These are phyloP conservation scores for Ametastegia equiseti DNA, from an alignment of 2,888 invertebrate genomes.

Conservation along the genomic window DNA sequence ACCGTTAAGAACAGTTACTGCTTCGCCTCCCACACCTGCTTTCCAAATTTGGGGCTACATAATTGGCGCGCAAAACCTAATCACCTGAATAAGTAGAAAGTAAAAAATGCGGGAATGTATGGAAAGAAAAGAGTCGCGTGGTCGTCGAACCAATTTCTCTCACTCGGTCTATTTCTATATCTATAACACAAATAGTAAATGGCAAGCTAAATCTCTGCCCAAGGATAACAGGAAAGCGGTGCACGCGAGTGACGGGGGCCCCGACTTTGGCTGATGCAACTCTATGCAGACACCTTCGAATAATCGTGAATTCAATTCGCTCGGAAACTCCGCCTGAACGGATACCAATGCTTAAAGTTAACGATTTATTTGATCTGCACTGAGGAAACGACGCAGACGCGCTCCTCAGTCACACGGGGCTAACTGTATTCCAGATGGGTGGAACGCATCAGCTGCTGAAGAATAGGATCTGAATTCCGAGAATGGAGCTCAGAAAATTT, in stretches of 20 bases:
- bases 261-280: neutral
- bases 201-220: neutral
- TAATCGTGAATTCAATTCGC: slow-evolving; percentile 22
- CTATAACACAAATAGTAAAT: neutral
- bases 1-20: too few relatives aligned
- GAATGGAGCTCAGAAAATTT: neutral
- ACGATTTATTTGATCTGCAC: slow-evolving; percentile 37
- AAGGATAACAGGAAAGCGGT: neutral
- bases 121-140: neutral
- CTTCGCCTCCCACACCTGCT: too few relatives aligned
- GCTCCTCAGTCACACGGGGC: neutral
- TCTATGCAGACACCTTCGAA: slow-evolving; percentile 33
- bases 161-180: neutral
- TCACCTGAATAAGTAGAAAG: neutral
- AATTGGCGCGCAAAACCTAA: too few relatives aligned
- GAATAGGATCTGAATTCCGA: neutral
- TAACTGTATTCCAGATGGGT: neutral
- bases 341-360: slow-evolving; percentile 23
- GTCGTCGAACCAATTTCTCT: neutral
- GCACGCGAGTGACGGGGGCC: neutral
- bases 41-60: too few relatives aligned
- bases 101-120: neutral
- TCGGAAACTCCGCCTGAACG: slow-evolving; percentile 22
- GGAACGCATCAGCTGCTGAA: neutral
- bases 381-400: slow-evolving; percentile 10